Evolutionary conservation across 1,140 invertebrate species (phyloP), one percentile per base, ranked within the genome.

Genomic region (Trypoxylus dichotomus): DNA sequence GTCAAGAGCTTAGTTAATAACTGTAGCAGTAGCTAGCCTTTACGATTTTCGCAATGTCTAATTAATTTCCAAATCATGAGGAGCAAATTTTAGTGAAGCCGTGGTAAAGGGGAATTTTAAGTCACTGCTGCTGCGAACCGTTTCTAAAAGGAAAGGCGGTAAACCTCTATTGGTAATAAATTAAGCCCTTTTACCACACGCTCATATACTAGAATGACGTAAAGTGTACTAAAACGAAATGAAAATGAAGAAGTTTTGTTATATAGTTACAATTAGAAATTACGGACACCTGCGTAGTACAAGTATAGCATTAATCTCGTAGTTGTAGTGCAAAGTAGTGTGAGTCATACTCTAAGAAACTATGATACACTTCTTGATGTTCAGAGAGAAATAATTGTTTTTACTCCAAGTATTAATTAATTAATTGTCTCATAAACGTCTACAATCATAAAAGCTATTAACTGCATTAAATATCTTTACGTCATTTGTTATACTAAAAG

Each of bases 51-150:
- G 13, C 19, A n/a, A 19, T 54, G 19, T 54, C 47, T 24, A 68
- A 68, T 68, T 68, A 68, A 68, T 68, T 68, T 68, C 15, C 60
- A 15, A 68, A 68, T 68, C 21, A 68, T 8, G 60, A 68, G 60
- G 21, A 68, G 60, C 27, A 24, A 68, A 68, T 68, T 68, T 54
- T 27, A 29, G 60, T 24, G 24, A 29, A 15, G 60, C 8, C 11
- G 27, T 10, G 27, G 24, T 13, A 24, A 68, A 25, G 27, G 24
- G 25, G 27, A 68, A 68, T 29, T 29, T 68, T 7, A 68, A 24
- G 27, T 13, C 60, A 27, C 27, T 13, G 24, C 11, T 24, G 24
- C 2, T 54, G 21, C 21, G 21, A 68, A 5, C n/a, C n/a, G 10
- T 19, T 27, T 2, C 7, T 2, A 6, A 2, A 27, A 3, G 25